These are phyloP conservation scores for Eurypyga helias DNA, from an alignment of 2,113 vertebrate species.

Conservation along the genomic window DNA sequence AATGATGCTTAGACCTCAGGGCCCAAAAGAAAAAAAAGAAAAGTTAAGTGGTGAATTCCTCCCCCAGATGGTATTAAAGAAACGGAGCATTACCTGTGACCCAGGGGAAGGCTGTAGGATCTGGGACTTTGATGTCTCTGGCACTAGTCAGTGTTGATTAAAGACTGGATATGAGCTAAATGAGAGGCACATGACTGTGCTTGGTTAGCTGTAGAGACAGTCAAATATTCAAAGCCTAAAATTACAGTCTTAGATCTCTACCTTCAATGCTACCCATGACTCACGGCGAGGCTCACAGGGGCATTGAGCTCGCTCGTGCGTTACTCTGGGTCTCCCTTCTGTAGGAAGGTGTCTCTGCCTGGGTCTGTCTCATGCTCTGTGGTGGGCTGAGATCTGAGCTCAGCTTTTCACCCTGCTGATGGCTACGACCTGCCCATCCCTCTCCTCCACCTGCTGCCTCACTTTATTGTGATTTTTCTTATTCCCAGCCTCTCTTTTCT, in stretches of 20 bases:
- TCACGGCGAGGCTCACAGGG: neutral
- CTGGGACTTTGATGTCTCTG: neutral
- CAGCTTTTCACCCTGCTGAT: neutral
- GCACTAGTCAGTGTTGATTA: neutral
- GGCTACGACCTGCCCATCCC: neutral
- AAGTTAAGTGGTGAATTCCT: neutral
- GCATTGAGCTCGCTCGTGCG: neutral
- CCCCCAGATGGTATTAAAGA: neutral
- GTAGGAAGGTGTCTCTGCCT: neutral
- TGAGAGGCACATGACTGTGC: neutral
- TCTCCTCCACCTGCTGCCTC: neutral
- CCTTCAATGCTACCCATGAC: neutral
- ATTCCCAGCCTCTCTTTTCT: neutral
- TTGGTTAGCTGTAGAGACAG: neutral
- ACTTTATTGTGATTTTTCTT: neutral
- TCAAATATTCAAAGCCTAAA: conserved; percentile 1
- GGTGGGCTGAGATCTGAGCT: neutral
- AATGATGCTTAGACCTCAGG: neutral
- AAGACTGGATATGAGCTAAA: neutral
- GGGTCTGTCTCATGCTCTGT: neutral
- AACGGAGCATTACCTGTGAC: neutral
- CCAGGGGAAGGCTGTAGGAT: neutral
- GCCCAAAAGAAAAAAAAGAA: neutral
- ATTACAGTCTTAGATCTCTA: neutral
- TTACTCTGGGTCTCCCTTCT: neutral